Evolutionary conservation across 1,140 invertebrate genomes (phyloP).

Genomic region (Apis florea): DNA sequence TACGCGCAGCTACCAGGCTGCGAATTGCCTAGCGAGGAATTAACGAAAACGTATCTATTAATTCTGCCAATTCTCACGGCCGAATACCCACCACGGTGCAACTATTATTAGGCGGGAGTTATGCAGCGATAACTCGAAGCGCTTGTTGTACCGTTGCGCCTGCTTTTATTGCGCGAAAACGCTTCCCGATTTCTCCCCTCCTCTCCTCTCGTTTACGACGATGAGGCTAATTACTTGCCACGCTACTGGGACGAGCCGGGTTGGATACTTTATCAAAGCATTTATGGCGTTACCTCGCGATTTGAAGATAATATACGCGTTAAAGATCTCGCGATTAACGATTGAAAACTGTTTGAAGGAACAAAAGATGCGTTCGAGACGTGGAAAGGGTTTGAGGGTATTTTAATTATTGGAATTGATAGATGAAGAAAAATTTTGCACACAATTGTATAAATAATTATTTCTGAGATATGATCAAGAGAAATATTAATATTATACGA

Average conservation of each 20-base stretch:
- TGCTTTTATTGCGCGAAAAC: neutral
- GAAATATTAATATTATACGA: neutral
- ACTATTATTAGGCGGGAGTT: slow-evolving; percentile 2
- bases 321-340: too few relatives aligned
- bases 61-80: slow-evolving; percentile 7
- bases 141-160: neutral
- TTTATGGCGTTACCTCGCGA: neutral
- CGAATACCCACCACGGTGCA: neutral
- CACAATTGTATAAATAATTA: too few relatives aligned
- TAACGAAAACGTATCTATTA: slow-evolving; percentile 40
- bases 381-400: too few relatives aligned
- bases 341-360: too few relatives aligned
- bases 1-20: slow-evolving; percentile 20
- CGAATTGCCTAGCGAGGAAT: slow-evolving; percentile 7
- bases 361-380: too few relatives aligned
- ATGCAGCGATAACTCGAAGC: neutral
- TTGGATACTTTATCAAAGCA: neutral
- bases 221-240: neutral
- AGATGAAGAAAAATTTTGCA: too few relatives aligned
- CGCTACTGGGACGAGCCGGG: neutral
- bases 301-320: neutral
- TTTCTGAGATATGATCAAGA: neutral
- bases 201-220: neutral
- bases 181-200: neutral
- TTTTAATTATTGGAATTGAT: too few relatives aligned